Percentiles rank a stretch among this genome's conserved stretches.
phyloP scores from a whole-genome alignment of 2,113 vertebrate genomes.

The Lampris incognitus region DNA sequence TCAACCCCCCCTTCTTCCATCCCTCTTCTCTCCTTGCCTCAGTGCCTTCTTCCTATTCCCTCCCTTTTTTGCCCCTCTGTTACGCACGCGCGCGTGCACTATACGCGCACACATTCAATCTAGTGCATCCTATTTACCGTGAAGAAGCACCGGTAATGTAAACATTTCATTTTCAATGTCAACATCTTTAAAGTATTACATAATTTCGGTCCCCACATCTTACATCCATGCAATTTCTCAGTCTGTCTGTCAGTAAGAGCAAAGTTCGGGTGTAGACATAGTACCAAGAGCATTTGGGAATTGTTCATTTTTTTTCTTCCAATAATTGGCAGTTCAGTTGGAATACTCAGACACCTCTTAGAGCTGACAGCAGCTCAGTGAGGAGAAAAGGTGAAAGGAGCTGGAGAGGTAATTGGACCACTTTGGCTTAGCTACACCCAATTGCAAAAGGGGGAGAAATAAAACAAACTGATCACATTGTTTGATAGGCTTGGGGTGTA shows the following conservation, averaged over 20 bases:
- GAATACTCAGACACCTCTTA: constrained; percentile 28
- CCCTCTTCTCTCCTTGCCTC: neutral
- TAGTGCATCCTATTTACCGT: too few relatives aligned
- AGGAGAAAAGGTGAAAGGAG: constrained; percentile 30
- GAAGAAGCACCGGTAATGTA: too few relatives aligned
- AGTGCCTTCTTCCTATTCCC: constrained; percentile 31
- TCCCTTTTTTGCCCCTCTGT: constrained; percentile 21
- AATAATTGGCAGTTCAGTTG: constrained; percentile 39
- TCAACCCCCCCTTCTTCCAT: neutral
- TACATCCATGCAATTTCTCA: neutral
- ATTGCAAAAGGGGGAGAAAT: constrained; percentile 30
- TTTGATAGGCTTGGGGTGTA: constrained; percentile 57
- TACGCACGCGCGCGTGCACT: too few relatives aligned
- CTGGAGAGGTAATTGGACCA: constrained; percentile 54
- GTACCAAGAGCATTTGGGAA: neutral
- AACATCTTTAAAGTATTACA: neutral
- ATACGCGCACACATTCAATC: too few relatives aligned
- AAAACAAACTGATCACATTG: constrained; percentile 64
- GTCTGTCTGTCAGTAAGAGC: neutral
- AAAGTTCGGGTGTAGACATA: neutral
- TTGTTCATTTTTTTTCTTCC: constrained; percentile 20
- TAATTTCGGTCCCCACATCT: neutral
- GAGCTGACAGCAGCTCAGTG: constrained; percentile 14
- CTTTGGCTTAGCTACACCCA: constrained; percentile 14
- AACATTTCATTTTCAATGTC: too few relatives aligned